Evolutionary conservation across 2,888 invertebrate species (phyloP), one percentile per base, ranked within the genome.

Genomic region (Chymomyza fuscimana): DNA sequence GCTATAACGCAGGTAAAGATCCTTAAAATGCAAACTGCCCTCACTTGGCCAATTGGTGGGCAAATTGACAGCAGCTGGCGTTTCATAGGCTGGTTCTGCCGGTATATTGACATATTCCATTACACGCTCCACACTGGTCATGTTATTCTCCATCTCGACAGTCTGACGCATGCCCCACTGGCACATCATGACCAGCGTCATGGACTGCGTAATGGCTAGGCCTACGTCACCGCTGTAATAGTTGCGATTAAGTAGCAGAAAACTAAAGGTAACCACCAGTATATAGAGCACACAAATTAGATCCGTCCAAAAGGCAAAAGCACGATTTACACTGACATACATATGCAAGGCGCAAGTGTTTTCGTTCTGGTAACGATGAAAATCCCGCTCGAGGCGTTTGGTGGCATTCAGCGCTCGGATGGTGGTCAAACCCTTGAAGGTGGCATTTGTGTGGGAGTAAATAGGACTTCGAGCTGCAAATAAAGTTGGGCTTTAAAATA

Each of bases 261-360:
- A 97, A 83, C 96, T 96, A 84, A 97, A 94, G 0, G 97, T 96
- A 0, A 98, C 98, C 59, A 96, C 90, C 0, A 94, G 93, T 70
- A 98, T 96, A 92, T 98, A 99, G 1, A 96, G 79, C 0, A 97
- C 94, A 88, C 98, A 98, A 65, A 98, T 94, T 74, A 97, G 93
- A 91, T 99, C 99, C 79, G 99, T 93, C 94, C 97, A 97, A 86
- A 98, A 96, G 0, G 98, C 98, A 89, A 99, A 98, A 82, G 98
- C 98, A 70, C 98, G 94, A 16, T 97, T 96, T 7, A 96, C 95
- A 0, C 96, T 94, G 58, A 98, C 94, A 90, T 97, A 97, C 73
- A 97, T 92, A 89, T 93, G 93, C 94, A 95, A 95, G 0, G 96
- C 94, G 0, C 96, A 94, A 0, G 95, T 95, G 87, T 97, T 96